Percentiles rank a stretch among this genome's conserved stretches.
These are phyloP conservation scores for Platycnemis pennipes DNA, from an alignment of 2,888 invertebrate genomes.

Conservation along the genomic window DNA sequence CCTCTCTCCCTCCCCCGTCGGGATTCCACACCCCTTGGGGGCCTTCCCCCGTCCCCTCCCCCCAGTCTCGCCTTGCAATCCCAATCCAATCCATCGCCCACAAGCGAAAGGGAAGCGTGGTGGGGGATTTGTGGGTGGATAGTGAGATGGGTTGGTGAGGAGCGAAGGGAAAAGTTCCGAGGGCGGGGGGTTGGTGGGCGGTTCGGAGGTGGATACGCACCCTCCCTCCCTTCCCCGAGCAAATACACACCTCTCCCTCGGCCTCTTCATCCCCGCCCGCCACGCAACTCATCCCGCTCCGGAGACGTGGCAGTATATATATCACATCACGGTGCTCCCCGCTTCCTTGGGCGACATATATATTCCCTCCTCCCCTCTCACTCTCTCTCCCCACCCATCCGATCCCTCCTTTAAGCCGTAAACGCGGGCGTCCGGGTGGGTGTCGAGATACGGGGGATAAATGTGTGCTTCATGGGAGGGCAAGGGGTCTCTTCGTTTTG, in stretches of 20 bases:
- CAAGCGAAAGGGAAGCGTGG: not conserved
- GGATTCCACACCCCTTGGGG: not conserved
- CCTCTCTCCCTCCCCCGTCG: not conserved
- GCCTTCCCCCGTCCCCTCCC: not conserved
- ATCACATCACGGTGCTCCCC: not conserved
- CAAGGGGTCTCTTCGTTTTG: not conserved
- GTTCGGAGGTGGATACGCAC: not conserved
- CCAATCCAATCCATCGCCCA: constrained; percentile 14
- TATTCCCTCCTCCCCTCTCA: not conserved
- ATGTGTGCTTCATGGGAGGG: not conserved
- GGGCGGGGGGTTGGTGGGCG: not conserved
- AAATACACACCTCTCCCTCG: not conserved
- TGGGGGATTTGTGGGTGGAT: not conserved
- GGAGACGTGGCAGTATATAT: not conserved
- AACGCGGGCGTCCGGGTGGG: not conserved
- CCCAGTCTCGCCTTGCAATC: not conserved
- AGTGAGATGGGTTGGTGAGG: too few relatives aligned
- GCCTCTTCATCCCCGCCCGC: not conserved
- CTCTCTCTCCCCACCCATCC: not conserved
- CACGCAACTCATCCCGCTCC: not conserved
- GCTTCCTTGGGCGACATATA: constrained; percentile 4
- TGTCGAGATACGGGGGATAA: not conserved
- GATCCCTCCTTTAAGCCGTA: constrained; percentile 13
- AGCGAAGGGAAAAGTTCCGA: too few relatives aligned
- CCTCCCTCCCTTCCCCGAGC: not conserved